Conservation (phyloP, 2,113 vertebrate species). For the Tachuris rubrigastra region DNA sequence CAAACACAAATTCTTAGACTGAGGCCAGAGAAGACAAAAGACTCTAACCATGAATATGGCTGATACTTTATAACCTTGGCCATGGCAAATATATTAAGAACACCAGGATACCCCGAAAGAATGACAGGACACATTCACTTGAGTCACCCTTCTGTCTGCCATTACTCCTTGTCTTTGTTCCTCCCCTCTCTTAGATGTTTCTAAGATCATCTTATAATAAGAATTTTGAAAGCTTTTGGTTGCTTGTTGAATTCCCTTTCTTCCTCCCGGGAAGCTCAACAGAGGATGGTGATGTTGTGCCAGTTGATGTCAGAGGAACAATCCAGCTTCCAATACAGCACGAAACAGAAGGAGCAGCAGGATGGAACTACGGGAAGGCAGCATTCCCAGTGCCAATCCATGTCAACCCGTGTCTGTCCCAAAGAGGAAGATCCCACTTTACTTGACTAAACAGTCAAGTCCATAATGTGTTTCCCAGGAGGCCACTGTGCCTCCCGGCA, state of each 20-base stretch:
- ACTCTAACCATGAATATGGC: background rate
- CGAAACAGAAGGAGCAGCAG: fast-evolving
- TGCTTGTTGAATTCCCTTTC: background rate
- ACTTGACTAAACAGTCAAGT: background rate
- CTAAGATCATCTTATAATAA: background rate
- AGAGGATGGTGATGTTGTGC: background rate
- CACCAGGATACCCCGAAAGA: background rate
- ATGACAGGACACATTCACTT: background rate
- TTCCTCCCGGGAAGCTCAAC: background rate
- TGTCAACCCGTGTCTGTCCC: background rate
- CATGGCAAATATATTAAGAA: background rate
- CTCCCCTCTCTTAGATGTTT: background rate
- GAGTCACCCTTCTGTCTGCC: background rate
- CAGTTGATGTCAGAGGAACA: background rate
- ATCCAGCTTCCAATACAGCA: background rate
- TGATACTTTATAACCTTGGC: background rate
- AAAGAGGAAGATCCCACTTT: background rate
- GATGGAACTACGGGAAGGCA: background rate
- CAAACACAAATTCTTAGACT: background rate
- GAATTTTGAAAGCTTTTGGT: background rate
- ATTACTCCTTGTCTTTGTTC: background rate
- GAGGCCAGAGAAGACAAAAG: background rate
- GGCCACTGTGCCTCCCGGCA: background rate
- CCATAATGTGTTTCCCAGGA: background rate
- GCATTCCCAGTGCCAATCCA: background rate